phyloP scores from a whole-genome alignment of 2,113 vertebrate genomes.

The Nothobranchius furzeri region DNA sequence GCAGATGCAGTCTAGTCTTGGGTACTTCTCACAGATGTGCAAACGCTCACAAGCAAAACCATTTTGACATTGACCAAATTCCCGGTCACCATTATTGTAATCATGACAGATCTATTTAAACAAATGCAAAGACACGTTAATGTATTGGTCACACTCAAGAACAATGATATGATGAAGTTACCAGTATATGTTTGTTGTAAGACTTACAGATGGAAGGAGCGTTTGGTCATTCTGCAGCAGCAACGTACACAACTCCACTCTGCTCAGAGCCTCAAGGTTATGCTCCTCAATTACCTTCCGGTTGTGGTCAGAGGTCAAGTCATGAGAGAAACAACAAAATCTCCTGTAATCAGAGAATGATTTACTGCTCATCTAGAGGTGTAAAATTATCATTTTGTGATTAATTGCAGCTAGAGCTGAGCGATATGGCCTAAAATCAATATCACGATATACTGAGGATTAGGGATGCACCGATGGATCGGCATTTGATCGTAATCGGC shows the following conservation, averaged over 20 bases:
- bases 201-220: conserved; percentile 67
- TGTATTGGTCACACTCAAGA: too few relatives aligned
- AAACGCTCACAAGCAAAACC: conserved; percentile 59
- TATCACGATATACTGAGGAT: too few relatives aligned
- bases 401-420: too few relatives aligned
- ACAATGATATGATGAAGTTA: not conserved
- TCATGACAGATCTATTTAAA: conserved; percentile 64
- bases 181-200: not conserved
- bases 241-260: conserved; percentile 61
- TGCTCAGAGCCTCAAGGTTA: conserved; percentile 55
- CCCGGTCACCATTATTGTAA: conserved; percentile 73
- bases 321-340: conserved; percentile 66
- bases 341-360: conserved; percentile 35
- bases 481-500: too few relatives aligned
- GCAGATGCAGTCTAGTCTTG: conserved; percentile 62
- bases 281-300: conserved; percentile 19
- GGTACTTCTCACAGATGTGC: conserved; percentile 71
- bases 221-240: conserved; percentile 72
- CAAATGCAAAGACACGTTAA: too few relatives aligned
- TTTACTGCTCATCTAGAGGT: too few relatives aligned
- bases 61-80: conserved; percentile 50
- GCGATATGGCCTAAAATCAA: too few relatives aligned
- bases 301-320: conserved; percentile 56
- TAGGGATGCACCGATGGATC: too few relatives aligned
- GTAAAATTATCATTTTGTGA: too few relatives aligned